Evolutionary conservation across 2,113 vertebrate genomes (phyloP).

Genomic region (Gambusia affinis): DNA sequence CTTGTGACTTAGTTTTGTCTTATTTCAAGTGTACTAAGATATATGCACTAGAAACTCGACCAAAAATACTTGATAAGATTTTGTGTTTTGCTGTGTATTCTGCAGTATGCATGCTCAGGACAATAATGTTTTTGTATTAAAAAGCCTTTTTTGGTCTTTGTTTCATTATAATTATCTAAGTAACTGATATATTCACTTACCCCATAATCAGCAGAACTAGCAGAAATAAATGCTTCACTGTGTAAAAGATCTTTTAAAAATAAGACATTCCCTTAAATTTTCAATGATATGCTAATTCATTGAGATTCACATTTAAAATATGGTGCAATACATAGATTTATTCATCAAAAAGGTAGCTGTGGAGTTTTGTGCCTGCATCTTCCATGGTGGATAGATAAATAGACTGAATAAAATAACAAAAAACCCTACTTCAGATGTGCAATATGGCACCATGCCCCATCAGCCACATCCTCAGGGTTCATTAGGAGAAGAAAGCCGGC

Average conservation of each 20-base stretch:
- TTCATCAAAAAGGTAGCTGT: constrained; percentile 59
- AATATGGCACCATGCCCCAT: constrained; percentile 11
- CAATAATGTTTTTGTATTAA: not conserved
- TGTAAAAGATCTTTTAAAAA: not conserved
- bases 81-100: too few species aligned
- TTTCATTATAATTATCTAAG: not conserved
- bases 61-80: too few species aligned
- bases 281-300: too few species aligned
- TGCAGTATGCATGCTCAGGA: too few species aligned
- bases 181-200: not conserved
- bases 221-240: not conserved
- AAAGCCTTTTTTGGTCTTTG: not conserved
- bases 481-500: constrained; percentile 60
- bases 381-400: not conserved
- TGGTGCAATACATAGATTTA: constrained; percentile 37
- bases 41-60: too few species aligned
- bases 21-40: too few species aligned
- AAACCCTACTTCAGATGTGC: not conserved
- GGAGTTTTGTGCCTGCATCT: constrained; percentile 52
- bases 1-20: too few species aligned
- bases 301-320: not conserved
- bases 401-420: constrained; percentile 6
- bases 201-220: not conserved
- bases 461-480: constrained; percentile 52
- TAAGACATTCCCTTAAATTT: not conserved